Evolutionary conservation across 2,797 vertebrate genomes (phyloP).

Genomic region (Simalia tracyae): DNA sequence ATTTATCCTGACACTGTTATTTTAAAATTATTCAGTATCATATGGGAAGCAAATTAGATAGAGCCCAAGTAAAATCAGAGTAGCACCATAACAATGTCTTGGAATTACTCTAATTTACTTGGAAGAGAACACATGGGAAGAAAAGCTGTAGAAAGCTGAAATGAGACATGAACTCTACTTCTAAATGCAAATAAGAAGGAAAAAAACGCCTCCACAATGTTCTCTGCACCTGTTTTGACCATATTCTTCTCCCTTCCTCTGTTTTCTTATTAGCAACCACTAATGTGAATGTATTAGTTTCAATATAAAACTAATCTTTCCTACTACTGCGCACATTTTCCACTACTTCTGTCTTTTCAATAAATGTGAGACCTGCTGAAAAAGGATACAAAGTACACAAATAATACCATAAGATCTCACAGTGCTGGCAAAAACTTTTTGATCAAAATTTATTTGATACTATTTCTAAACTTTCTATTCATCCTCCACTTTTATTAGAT

Average conservation of each 20-base stretch:
- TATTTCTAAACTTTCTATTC: neutral
- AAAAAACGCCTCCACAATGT: neutral
- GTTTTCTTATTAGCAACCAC: neutral
- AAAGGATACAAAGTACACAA: neutral
- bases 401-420: neutral
- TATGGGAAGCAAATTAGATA: slow-evolving; percentile 25
- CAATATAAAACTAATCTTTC: neutral
- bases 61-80: slow-evolving; percentile 20
- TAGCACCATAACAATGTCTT: neutral
- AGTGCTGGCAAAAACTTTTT: neutral
- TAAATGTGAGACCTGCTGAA: neutral
- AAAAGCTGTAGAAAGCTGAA: neutral
- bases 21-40: slow-evolving; percentile 35
- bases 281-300: neutral
- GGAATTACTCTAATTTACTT: neutral
- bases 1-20: neutral
- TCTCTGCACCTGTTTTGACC: neutral
- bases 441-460: neutral
- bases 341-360: neutral
- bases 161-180: neutral
- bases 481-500: neutral
- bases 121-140: neutral
- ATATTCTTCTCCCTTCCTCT: neutral
- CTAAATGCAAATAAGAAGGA: neutral
- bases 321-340: neutral